These are phyloP conservation scores for Drosophila sulfurigaster DNA, from an alignment of 1,140 invertebrate genomes.

Conservation along the genomic window DNA sequence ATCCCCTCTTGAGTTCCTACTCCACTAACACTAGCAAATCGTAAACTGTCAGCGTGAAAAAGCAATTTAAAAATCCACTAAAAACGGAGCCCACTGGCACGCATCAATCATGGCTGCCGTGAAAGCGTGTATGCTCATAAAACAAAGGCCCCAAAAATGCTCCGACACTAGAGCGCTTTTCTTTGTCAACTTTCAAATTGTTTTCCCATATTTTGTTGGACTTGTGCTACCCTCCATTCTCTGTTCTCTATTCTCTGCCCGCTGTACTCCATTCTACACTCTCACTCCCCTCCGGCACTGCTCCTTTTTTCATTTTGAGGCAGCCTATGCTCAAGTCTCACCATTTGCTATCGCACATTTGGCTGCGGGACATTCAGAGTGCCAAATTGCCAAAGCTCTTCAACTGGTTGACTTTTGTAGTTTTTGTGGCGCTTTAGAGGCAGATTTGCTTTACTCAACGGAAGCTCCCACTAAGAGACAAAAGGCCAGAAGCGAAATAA, in stretches of 20 bases:
- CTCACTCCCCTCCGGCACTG: background rate
- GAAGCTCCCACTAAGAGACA: background rate
- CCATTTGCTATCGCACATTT: background rate
- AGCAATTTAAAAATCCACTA: constrained; percentile 81
- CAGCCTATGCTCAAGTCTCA: constrained; percentile 24
- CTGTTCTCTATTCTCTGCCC: background rate
- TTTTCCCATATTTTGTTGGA: constrained; percentile 69
- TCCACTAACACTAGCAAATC: constrained; percentile 41
- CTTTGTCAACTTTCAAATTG: constrained; percentile 72
- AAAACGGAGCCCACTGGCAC: constrained; percentile 48
- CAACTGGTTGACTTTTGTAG: constrained; percentile 47
- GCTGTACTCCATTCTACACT: background rate
- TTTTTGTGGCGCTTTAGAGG: constrained; percentile 23
- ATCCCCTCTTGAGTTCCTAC: background rate
- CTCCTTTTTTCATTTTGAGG: background rate
- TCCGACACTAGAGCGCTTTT: constrained; percentile 46
- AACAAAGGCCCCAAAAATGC: constrained; percentile 60
- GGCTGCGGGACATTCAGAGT: background rate
- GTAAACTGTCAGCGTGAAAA: constrained; percentile 76
- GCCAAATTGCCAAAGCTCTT: constrained; percentile 45
- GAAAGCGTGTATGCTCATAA: constrained; percentile 66
- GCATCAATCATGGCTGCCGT: constrained; percentile 72
- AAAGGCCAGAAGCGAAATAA: background rate
- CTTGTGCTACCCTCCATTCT: constrained; percentile 20
- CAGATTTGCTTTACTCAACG: constrained; percentile 28